Evolutionary conservation across 2,113 vertebrate species (phyloP).

Genomic region (Rhombomys opimus): DNA sequence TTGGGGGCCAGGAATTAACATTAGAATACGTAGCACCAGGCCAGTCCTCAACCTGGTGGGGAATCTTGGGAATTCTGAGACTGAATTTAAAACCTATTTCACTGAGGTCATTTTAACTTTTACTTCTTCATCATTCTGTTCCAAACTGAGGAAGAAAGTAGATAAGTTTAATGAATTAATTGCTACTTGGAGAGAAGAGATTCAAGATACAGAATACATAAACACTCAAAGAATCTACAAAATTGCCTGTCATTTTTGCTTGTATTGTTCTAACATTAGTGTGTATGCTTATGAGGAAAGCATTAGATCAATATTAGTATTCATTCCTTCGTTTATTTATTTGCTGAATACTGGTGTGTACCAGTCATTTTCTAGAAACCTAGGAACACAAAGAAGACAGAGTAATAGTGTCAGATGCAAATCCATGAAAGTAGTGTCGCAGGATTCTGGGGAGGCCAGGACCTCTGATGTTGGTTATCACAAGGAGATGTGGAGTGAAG

Average conservation of each 20-base stretch:
- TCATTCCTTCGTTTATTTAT: conserved; percentile 4
- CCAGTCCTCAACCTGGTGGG: no score
- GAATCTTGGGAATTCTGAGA: not conserved
- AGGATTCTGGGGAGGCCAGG: not conserved
- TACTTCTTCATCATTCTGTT: not conserved
- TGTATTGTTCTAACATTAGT: not conserved
- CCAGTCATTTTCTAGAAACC: not conserved
- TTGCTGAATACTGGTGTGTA: not conserved
- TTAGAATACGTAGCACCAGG: no score
- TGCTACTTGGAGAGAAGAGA: not conserved
- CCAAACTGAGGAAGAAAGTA: not conserved
- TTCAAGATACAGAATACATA: not conserved
- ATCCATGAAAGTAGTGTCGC: not conserved
- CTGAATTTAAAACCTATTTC: not conserved
- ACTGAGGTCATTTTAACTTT: not conserved
- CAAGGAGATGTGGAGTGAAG: not conserved
- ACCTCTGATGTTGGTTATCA: no score
- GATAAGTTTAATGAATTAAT: not conserved
- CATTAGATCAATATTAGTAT: not conserved
- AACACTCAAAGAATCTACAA: not conserved
- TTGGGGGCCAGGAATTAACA: no score
- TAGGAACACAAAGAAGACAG: not conserved
- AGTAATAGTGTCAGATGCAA: not conserved
- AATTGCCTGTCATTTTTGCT: not conserved
- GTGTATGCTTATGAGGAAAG: not conserved